These are phyloP conservation scores for Riparia riparia DNA, from an alignment of 2,113 vertebrate genomes.

Conservation along the genomic window DNA sequence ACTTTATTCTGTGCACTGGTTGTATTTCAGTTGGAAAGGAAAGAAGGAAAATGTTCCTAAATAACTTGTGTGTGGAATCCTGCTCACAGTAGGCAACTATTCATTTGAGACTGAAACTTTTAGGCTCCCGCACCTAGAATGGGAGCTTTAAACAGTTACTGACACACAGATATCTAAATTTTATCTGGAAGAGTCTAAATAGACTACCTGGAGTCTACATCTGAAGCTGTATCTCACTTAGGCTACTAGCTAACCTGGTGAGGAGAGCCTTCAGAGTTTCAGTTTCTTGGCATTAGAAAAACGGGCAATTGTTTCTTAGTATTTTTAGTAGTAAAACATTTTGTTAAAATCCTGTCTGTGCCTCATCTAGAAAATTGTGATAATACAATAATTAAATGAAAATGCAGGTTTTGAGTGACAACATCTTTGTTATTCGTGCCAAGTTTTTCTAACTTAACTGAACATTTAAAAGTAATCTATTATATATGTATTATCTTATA, in stretches of 20 bases:
- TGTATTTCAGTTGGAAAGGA: not conserved
- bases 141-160: not conserved
- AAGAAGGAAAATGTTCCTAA: not conserved
- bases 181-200: not conserved
- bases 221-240: not conserved
- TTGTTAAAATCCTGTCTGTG: not conserved
- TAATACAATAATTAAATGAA: not conserved
- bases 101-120: not conserved
- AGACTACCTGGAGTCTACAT: not conserved
- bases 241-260: not conserved
- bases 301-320: rapidly evolving
- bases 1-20: not conserved
- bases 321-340: not conserved
- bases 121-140: not conserved
- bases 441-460: not conserved
- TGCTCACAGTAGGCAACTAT: not conserved
- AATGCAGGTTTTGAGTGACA: not conserved
- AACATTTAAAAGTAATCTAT: not conserved
- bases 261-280: not conserved
- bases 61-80: not conserved
- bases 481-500: not conserved
- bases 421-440: not conserved
- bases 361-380: not conserved
- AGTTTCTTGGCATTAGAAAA: not conserved
- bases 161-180: not conserved